Percentiles rank a stretch among this genome's conserved stretches.
These are phyloP conservation scores for Listrodromus nycthemerus DNA, from an alignment of 2,888 invertebrate genomes.

Conservation along the genomic window DNA sequence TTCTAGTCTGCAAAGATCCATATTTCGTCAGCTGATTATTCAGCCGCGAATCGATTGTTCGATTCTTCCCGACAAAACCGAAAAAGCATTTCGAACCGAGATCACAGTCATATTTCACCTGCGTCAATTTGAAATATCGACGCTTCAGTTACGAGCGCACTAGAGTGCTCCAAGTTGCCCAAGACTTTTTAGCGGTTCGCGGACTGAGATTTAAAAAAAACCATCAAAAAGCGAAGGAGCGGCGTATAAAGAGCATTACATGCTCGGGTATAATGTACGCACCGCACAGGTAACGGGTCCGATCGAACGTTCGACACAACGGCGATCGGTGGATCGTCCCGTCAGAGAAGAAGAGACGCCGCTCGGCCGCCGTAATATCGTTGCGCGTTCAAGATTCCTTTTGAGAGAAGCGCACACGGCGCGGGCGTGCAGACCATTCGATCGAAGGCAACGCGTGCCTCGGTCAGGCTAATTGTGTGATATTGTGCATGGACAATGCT, in stretches of 20 bases:
- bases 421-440: constrained; percentile 49
- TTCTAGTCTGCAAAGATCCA: too few relatives aligned
- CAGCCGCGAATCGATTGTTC: background rate
- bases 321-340: constrained; percentile 78
- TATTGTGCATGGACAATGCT: constrained; percentile 83
- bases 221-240: constrained; percentile 35
- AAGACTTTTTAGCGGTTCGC: constrained; percentile 50
- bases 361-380: constrained; percentile 47
- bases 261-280: constrained; percentile 77
- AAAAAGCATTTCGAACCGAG: background rate
- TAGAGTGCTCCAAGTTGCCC: constrained; percentile 12
- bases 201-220: constrained; percentile 35
- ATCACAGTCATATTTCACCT: constrained; percentile 8
- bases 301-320: constrained; percentile 79
- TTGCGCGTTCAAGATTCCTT: constrained; percentile 61
- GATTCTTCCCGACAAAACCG: background rate
- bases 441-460: constrained; percentile 66
- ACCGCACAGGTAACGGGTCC: constrained; percentile 74
- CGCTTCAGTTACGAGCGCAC: constrained; percentile 7
- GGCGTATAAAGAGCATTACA: constrained; percentile 60
- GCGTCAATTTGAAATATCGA: constrained; percentile 18
- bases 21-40: too few relatives aligned
- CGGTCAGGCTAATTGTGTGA: constrained; percentile 80
- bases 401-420: constrained; percentile 54
- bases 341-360: constrained; percentile 34